Conservation (phyloP, 2,888 invertebrate genomes). For the Aphidoletes aphidimyza region DNA sequence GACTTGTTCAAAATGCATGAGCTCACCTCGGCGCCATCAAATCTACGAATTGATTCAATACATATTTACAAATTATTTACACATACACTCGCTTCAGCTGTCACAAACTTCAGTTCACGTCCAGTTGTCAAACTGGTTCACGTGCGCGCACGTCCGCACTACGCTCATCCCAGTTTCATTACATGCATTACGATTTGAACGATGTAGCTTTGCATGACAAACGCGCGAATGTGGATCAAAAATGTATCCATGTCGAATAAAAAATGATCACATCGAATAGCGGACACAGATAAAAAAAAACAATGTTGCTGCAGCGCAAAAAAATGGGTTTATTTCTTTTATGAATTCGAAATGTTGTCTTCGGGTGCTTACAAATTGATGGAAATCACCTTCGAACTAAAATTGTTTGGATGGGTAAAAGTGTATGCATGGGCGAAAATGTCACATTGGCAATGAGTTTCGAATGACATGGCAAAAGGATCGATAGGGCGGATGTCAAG, state of each 20-base stretch:
- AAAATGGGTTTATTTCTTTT: background rate
- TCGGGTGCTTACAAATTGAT: slow-evolving; percentile 23
- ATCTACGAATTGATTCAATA: background rate
- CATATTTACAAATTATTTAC: slow-evolving; percentile 49
- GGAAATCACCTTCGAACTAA: slow-evolving; percentile 25
- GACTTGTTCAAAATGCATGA: background rate
- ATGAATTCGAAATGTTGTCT: background rate
- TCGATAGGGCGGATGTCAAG: slow-evolving; percentile 45
- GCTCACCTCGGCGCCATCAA: slow-evolving; percentile 30
- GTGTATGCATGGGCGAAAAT: background rate
- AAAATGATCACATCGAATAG: background rate
- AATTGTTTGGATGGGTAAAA: background rate
- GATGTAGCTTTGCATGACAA: background rate
- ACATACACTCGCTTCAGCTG: background rate
- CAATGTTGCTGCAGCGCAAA: background rate
- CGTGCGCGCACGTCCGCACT: background rate
- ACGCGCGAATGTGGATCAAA: background rate
- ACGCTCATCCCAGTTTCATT: too few species aligned
- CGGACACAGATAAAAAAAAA: background rate
- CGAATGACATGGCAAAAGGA: slow-evolving; percentile 13
- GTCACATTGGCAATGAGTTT: slow-evolving; percentile 1
- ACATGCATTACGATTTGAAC: too few species aligned
- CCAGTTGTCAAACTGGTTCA: too few species aligned
- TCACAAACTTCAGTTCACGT: background rate
- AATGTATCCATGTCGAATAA: background rate